phyloP scores from a whole-genome alignment of 35 echinoderm and acorn worm species.

The Ophioderma brevispina region DNA sequence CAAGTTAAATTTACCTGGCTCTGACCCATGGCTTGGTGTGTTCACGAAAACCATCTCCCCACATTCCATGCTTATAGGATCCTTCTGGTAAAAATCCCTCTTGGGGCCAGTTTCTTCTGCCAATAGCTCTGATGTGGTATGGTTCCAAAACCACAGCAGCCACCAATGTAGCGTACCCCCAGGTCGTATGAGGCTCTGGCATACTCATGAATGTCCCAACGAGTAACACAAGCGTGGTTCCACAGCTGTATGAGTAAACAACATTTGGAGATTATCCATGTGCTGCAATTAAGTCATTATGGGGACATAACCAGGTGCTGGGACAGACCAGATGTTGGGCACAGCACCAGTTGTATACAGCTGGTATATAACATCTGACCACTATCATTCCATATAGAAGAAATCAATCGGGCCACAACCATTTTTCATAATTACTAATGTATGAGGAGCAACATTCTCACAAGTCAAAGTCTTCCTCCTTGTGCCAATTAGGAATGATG shows the following conservation, averaged over 20 bases:
- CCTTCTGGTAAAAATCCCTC: conserved; percentile 70
- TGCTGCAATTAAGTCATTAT: too few species aligned
- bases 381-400: too few species aligned
- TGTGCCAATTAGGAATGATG: too few species aligned
- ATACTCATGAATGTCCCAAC: conserved; percentile 86
- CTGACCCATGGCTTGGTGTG: conserved; percentile 99
- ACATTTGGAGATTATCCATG: too few species aligned
- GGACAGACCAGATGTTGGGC: neutral
- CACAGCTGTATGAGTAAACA: conserved; percentile 73
- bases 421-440: too few species aligned
- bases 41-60: conserved; percentile 80
- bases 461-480: too few species aligned
- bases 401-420: too few species aligned
- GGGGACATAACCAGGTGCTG: neutral
- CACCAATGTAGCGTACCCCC: conserved; percentile 90
- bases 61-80: conserved; percentile 83
- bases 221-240: conserved; percentile 84
- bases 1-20: conserved; percentile 75
- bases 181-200: conserved; percentile 84
- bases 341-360: too few species aligned
- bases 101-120: conserved; percentile 67
- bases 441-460: too few species aligned
- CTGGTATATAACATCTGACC: too few species aligned
- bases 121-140: conserved; percentile 85
- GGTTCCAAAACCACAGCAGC: conserved; percentile 96